Evolutionary conservation across 1,140 invertebrate genomes (phyloP), one percentile per base, ranked within the genome.

Genomic region (Drosophila tsacasi): DNA sequence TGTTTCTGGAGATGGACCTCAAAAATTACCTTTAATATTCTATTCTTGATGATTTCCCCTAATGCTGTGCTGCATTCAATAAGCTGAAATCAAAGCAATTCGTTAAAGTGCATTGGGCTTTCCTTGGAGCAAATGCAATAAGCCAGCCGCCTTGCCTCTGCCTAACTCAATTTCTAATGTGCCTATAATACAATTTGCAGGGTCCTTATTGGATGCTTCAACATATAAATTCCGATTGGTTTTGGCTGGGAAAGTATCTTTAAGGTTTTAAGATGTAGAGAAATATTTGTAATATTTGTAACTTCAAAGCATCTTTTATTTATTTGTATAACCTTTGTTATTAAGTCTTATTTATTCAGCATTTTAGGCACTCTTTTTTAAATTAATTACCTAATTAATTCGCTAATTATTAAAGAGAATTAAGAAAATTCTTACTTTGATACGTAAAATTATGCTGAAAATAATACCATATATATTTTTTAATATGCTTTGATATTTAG

Each of bases 121-220:
- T 55, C 52, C 21, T 23, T 37, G 52, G 52, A 39, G 32, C 21
- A 23, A 57, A 39, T 57, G 54, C 54, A 39, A 57, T 57, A 57
- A 57, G 21, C 35, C 52, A 57, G 21, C 35, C 52, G 32, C 10
- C 25, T 12, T 39, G 54, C 2, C 50, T 30, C 50, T 30, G 54
- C 54, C 21, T 57, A 57, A 57, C 54, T 39, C 54, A 57, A 57
- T 57, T 57, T 57, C 35, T 39, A 25, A 57, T 39, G 35, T 39
- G 54, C 54, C 54, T 57, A n/a, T 57, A 57, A 57, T 39, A 57
- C 54, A 39, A 57, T 57, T 57, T 57, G 54, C 54, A n/a, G 15
- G 4, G 54, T 3, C 35, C 54, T 57, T 23, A 57, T 39, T 57
- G 54, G 15, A 39, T 37, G 54, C 15, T n/a, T 57, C 35, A n/a